Conservation (phyloP, 2,797 vertebrate species). For the Amblyraja radiata region DNA sequence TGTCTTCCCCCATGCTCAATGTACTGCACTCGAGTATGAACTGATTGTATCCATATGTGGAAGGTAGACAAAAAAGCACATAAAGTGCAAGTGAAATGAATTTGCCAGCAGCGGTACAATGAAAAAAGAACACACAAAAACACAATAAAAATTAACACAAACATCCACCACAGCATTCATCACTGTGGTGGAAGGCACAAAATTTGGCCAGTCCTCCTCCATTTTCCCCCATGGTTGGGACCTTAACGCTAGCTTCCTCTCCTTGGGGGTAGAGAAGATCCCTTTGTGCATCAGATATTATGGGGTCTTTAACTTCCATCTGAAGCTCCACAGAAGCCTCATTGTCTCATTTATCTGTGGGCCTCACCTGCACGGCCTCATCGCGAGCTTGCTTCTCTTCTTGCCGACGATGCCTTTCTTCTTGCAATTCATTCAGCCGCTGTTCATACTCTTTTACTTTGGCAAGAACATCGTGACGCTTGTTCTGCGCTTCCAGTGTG, state of each 20-base stretch:
- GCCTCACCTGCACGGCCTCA: slow-evolving; percentile 86
- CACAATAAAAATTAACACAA: too few relatives aligned
- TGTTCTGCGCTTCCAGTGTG: slow-evolving; percentile 96
- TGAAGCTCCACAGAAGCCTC: neutral
- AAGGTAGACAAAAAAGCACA: too few relatives aligned
- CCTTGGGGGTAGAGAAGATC: neutral
- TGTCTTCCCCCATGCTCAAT: too few relatives aligned
- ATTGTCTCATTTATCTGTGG: neutral
- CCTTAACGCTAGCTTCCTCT: neutral
- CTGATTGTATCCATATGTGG: too few relatives aligned
- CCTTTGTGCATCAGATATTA: neutral
- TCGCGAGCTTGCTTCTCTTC: slow-evolving; percentile 96
- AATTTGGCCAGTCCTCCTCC: too few relatives aligned
- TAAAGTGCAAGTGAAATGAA: too few relatives aligned
- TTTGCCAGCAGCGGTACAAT: too few relatives aligned
- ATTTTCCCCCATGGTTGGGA: too few relatives aligned
- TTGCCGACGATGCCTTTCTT: slow-evolving; percentile 85
- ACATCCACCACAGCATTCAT: too few relatives aligned
- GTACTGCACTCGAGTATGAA: too few relatives aligned
- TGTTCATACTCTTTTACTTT: slow-evolving; percentile 95
- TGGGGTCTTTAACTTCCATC: neutral
- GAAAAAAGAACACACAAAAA: too few relatives aligned
- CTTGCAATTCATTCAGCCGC: slow-evolving; percentile 89
- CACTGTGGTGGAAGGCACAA: too few relatives aligned
- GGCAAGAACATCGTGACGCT: slow-evolving; percentile 88